Evolutionary conservation across 2,113 vertebrate species (phyloP), one percentile per base, ranked within the genome.

Genomic region (Clarias magur): DNA sequence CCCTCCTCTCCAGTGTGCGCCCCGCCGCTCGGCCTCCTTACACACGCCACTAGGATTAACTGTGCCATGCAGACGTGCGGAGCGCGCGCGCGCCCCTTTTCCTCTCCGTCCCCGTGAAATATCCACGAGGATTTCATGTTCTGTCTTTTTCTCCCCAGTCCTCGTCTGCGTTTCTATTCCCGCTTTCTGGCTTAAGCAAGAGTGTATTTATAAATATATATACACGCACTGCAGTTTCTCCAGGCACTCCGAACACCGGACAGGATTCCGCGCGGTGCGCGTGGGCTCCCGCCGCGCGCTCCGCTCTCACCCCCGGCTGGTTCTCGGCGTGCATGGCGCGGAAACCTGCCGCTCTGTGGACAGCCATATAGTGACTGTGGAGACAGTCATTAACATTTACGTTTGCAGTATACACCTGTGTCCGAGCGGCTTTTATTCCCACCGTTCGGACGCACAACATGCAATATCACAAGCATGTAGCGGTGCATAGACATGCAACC

Each of bases 11-110:
- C 72, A 76, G 38, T 67, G 67, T 80, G 65, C 57, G 72, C 85
- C 80, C 81, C 89, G 75, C 85, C 85, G 89, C 92, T 84, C 87
- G 87, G 91, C 92, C 92, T 94, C 92, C 95, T 94, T 92, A 94
- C 94, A 93, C 95, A 95, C 93, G 86, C 94, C 93, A 88, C 94
- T 94, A 94, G 93, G 93, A 93, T 62, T 89, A 94, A 95, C 92
- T 93, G 92, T 95, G 94, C 94, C 86, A 73, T 95, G 94, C 94
- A 94, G 93, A 91, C 80, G 85, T 65, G 86, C 86, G 86, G 88
- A 91, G 91, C 90, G 79, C 88, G 87, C 78, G 88, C 90, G 89
- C 87, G 84, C 87, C 78, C 17, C 54, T 72, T 72, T 87, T 89
- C 90, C 85, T 88, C 90, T 81, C 85, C 89, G 91, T 88, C 90